Evolutionary conservation across 2,888 invertebrate species (phyloP).

Genomic region (Unio delphinus): DNA sequence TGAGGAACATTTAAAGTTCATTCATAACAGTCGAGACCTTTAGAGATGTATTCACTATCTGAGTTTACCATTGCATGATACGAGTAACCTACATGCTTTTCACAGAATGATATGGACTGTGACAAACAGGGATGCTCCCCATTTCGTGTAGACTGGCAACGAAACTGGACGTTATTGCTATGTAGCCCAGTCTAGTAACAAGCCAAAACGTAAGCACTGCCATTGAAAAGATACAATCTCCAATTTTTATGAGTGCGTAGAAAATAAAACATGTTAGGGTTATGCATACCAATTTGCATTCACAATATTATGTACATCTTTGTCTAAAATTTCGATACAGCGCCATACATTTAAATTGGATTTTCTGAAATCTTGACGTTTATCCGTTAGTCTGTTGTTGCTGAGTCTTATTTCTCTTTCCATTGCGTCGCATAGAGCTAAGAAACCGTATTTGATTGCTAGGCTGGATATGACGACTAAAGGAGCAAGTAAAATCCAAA

Average conservation of each 20-base stretch:
- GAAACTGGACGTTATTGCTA: background rate
- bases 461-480: too few relatives aligned
- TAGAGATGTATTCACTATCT: too few relatives aligned
- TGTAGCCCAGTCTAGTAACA: background rate
- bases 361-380: background rate
- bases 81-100: too few relatives aligned
- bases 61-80: too few relatives aligned
- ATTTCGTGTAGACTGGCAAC: conserved; percentile 4
- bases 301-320: conserved; percentile 8
- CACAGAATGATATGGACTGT: too few relatives aligned
- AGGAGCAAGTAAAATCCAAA: too few relatives aligned
- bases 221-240: background rate
- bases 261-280: conserved; percentile 13
- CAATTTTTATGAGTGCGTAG: conserved; percentile 5
- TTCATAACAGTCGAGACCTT: too few relatives aligned
- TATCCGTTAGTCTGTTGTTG: background rate
- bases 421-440: too few relatives aligned
- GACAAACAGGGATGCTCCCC: conserved; percentile 1
- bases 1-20: too few relatives aligned
- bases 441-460: too few relatives aligned
- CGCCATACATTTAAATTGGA: conserved; percentile 12
- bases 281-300: conserved; percentile 7
- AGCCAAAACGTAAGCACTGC: conserved; percentile 6
- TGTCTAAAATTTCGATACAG: conserved; percentile 9
- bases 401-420: too few relatives aligned